Conservation (phyloP, 2,113 vertebrate species). For the Onychostruthus taczanowskii region DNA sequence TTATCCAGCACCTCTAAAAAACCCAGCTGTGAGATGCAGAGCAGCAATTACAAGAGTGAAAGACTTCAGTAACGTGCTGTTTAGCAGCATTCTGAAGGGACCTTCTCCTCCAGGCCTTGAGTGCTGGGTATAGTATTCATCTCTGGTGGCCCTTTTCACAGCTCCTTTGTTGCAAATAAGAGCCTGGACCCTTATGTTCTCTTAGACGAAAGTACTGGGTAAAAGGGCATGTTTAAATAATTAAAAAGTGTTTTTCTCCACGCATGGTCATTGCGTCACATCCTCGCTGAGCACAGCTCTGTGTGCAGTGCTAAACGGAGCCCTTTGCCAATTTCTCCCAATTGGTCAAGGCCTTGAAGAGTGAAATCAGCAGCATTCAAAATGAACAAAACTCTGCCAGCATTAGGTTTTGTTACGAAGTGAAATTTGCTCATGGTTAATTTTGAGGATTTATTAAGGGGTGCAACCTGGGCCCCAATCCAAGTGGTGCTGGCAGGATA, state of each 20-base stretch:
- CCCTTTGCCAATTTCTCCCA: neutral
- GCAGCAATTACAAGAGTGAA: neutral
- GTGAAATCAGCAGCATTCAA: neutral
- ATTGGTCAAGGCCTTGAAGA: neutral
- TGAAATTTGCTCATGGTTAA: neutral
- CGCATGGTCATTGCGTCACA: accelerated
- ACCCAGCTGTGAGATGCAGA: neutral
- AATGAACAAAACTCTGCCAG: neutral
- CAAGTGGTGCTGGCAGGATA: neutral
- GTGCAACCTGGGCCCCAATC: neutral
- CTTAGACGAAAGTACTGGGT: neutral
- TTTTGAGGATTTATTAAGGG: neutral
- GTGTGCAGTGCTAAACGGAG: neutral
- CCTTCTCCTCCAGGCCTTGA: neutral
- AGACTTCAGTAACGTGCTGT: accelerated
- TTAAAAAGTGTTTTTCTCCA: neutral
- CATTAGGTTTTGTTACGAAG: neutral
- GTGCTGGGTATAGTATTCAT: neutral
- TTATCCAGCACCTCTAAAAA: neutral
- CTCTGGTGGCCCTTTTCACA: neutral
- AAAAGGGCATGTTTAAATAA: neutral
- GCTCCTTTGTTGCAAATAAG: neutral
- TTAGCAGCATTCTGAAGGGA: neutral
- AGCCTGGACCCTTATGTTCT: neutral
- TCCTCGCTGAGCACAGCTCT: neutral